Percentiles rank a stretch among this genome's conserved stretches.
These are phyloP conservation scores for Drymodes brunneopygia DNA, from an alignment of 2,113 vertebrate genomes.

Conservation along the genomic window DNA sequence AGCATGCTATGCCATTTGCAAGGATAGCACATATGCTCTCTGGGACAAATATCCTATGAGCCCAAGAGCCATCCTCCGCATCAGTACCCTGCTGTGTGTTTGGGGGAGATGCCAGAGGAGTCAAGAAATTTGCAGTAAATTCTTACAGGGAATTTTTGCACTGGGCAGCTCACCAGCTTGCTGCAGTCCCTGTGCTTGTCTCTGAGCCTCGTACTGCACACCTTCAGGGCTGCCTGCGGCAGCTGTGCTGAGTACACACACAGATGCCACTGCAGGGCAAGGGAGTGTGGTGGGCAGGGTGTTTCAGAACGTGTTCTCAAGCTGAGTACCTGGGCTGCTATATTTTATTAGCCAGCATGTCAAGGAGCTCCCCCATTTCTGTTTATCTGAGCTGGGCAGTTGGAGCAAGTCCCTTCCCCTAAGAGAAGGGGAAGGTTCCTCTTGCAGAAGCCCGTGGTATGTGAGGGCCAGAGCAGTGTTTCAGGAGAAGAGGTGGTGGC, in stretches of 20 bases:
- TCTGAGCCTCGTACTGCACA: rapidly evolving
- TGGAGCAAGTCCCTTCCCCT: neutral
- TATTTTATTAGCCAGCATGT: rapidly evolving
- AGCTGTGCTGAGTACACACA: neutral
- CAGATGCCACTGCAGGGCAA: neutral
- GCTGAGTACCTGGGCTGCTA: neutral
- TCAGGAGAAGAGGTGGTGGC: neutral
- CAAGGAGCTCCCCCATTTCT: neutral
- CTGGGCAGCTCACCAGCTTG: neutral
- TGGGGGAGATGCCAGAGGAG: neutral
- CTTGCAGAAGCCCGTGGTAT: neutral
- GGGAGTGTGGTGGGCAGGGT: neutral
- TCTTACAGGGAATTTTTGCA: neutral
- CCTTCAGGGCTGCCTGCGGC: neutral
- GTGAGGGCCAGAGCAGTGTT: neutral
- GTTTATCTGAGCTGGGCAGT: neutral
- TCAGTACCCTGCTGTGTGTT: neutral
- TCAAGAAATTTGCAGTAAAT: neutral
- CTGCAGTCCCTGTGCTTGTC: neutral
- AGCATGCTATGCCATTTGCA: neutral
- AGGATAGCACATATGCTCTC: neutral
- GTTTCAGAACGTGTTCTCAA: neutral
- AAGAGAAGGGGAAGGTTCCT: neutral
- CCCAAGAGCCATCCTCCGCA: neutral
- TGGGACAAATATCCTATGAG: neutral